Evolutionary conservation across 1,140 invertebrate species (phyloP), one percentile per base, ranked within the genome.

Genomic region (Himalopsyche phryganea): DNA sequence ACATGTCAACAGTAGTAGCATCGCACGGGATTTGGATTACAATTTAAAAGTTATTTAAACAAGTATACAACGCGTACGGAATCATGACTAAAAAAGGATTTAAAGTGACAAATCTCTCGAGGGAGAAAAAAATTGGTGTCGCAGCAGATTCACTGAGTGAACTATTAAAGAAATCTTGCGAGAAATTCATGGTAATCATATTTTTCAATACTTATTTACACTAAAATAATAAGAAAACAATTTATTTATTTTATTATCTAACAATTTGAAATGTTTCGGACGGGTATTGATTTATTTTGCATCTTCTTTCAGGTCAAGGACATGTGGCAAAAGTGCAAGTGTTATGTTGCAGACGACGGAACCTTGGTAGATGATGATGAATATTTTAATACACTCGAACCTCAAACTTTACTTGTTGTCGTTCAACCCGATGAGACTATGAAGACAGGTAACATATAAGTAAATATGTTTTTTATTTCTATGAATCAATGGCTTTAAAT

Each of bases 281-380:
- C 4, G 11, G 15, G 15, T 40, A 40, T 40, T 40, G n/a, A n/a
- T 17, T 13, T 5, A 40, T 5, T 40, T 40, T 40, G 4, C 15
- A 5, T 40, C n/a, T 56, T 63, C 53, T 65, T 67, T 67, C 73
- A 71, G 72, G 70, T 74, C 68, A 73, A 66, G 71, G 71, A 68
- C 67, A 52, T 44, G 32, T 35, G 56, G 55, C 54, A 63, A 19
- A 5, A 40, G 20, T 75, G 77, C 61, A 75, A 68, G 54, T 72
- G 73, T 7, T 81, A 74, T 66, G 70, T 82, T 42, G 77, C 81
- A 1, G 70, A 82, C 35, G 88, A 91, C 72, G 89, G 89, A 35
- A 89, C 88, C 14, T 74, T 83, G 57, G 81, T 91, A 18, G 84
- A 87, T 44, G 81, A 81, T 61, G 85, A 91, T 35, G 86, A 87